These are phyloP conservation scores for Chaetoderma sp. DNA, from an alignment of 2,888 invertebrate species.

Conservation along the genomic window DNA sequence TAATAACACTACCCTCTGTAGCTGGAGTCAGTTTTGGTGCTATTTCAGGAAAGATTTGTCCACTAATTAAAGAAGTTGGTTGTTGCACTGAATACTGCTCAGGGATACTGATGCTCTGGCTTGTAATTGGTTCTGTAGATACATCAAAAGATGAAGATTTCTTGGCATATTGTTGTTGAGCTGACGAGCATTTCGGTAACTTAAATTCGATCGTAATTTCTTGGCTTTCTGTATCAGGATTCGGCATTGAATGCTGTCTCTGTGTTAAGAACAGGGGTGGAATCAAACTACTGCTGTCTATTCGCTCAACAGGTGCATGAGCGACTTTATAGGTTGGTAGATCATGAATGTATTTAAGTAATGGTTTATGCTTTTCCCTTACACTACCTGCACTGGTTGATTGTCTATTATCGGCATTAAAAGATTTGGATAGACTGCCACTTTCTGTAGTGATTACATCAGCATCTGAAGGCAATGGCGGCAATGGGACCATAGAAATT, in stretches of 20 bases:
- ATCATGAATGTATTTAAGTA: neutral
- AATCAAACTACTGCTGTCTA: too few species aligned
- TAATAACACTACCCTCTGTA: constrained; percentile 75
- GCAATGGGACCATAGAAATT: neutral
- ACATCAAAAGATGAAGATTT: too few species aligned
- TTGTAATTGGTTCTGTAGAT: too few species aligned
- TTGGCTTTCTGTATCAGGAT: too few species aligned
- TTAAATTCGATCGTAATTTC: too few species aligned
- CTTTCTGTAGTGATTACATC: neutral
- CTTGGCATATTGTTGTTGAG: too few species aligned
- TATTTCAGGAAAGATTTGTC: too few species aligned
- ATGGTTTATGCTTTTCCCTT: neutral
- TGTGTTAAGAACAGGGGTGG: too few species aligned
- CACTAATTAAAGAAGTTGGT: constrained; percentile 11
- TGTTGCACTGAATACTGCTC: constrained; percentile 21
- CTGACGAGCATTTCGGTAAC: too few species aligned
- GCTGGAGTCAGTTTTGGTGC: constrained; percentile 74
- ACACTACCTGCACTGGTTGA: neutral
- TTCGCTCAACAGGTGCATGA: too few species aligned
- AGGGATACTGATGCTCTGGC: constrained; percentile 63
- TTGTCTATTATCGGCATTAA: neutral
- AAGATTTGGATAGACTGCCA: neutral
- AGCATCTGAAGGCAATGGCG: neutral
- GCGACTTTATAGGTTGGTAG: too few species aligned
- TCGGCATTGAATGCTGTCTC: too few species aligned